Conservation (phyloP, 2,113 vertebrate genomes). For the Lampris incognitus region DNA sequence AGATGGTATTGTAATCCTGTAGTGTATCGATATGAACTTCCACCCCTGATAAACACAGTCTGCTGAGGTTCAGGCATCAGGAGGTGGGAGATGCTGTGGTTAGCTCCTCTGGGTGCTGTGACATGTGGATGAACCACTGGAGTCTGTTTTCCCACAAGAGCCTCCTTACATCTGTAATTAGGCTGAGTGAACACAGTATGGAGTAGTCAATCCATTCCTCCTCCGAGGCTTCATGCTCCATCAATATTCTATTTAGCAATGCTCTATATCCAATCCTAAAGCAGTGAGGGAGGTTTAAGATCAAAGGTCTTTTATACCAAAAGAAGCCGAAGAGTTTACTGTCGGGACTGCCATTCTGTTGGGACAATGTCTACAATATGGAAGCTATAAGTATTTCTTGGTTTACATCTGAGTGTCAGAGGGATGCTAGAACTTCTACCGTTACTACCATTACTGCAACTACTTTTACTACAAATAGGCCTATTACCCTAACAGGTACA, state of each 20-base stretch:
- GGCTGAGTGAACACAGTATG: constrained; percentile 63
- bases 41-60: neutral
- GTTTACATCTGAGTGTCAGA: too few relatives aligned
- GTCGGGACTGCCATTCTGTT: too few relatives aligned
- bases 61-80: neutral
- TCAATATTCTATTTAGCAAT: constrained; percentile 82
- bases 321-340: too few relatives aligned
- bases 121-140: constrained; percentile 51
- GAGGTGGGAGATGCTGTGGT: constrained; percentile 31
- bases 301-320: too few relatives aligned
- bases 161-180: constrained; percentile 77
- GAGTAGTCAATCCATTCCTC: constrained; percentile 75
- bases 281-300: neutral
- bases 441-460: too few relatives aligned
- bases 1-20: too few relatives aligned
- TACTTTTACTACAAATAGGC: too few relatives aligned
- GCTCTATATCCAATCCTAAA: constrained; percentile 18
- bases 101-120: constrained; percentile 29
- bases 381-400: too few relatives aligned
- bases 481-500: too few relatives aligned
- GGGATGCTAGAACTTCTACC: too few relatives aligned
- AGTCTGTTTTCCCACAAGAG: constrained; percentile 58
- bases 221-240: constrained; percentile 61
- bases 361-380: too few relatives aligned
- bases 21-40: too few relatives aligned